Evolutionary conservation across 2,888 invertebrate species (phyloP), one percentile per base, ranked within the genome.

Genomic region (Piscicola geometra): DNA sequence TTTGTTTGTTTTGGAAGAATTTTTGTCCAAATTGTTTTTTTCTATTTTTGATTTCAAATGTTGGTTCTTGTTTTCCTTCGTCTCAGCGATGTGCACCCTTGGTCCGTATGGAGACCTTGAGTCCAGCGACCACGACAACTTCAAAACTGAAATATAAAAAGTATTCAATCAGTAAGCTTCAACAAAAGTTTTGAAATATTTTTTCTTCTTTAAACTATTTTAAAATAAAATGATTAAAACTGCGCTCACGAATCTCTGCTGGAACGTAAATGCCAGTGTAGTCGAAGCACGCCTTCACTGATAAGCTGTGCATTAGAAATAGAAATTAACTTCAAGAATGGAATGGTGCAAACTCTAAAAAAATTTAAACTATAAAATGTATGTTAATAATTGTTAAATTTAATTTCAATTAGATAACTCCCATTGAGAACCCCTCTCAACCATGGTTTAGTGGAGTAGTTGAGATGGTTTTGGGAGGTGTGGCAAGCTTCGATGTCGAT

Each of bases 401-500:
- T n/a, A n/a, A n/a, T n/a, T n/a, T n/a, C n/a, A n/a, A n/a, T n/a
- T n/a, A n/a, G n/a, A n/a, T n/a, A n/a, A n/a, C n/a, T n/a, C 50
- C 50, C 9, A 56, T 56, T 56, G 60, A 15, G 3, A 56, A 56
- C n/a, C 60, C n/a, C 60, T 18, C 5, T 21, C n/a, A 5, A 56
- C 60, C 60, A 56, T 3, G 60, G n/a, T 5, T 25, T 25, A n/a
- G 21, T 56, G 21, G 60, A 56, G n/a, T 18, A 18, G 25, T 56
- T 56, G n/a, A n/a, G n/a, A n/a, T n/a, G n/a, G 41, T 41, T 15
- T 56, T 56, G n/a, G 21, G 3, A 15, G 60, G 5, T 3, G 25
- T 56, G n/a, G 25, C 60, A 56, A n/a, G 3, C n/a, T 9, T 56
- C 60, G 5, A 56, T 3, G 25, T 71, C 71, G 52, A 71, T 71